Conservation (phyloP, 2,113 vertebrate species). For the Rhea americana region DNA sequence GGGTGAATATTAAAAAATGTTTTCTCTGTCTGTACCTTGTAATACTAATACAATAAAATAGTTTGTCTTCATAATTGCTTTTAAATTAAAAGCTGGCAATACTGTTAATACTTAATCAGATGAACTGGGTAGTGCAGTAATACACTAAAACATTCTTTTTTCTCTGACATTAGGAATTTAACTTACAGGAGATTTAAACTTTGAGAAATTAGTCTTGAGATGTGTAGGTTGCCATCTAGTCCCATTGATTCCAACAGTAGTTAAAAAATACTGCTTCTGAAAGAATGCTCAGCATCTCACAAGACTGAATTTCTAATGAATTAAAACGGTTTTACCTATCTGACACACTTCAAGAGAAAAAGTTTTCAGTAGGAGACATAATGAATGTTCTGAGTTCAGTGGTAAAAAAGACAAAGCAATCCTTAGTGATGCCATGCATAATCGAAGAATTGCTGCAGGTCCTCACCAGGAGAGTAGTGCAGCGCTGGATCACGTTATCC, state of each 20-base stretch:
- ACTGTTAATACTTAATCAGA: neutral
- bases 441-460: neutral
- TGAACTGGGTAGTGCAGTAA: neutral
- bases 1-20: neutral
- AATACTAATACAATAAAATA: neutral
- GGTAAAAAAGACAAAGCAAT: neutral
- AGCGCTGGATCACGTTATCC: neutral
- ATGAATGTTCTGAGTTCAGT: neutral
- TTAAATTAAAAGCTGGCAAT: neutral
- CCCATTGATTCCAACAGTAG: neutral
- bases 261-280: neutral
- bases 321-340: neutral
- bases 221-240: neutral
- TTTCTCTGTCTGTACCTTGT: neutral
- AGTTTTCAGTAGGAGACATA: neutral
- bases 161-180: neutral
- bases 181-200: neutral
- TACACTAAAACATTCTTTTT: neutral
- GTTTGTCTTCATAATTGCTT: neutral
- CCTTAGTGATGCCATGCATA: neutral
- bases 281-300: neutral
- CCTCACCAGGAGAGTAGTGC: neutral
- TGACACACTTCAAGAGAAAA: neutral
- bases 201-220: neutral
- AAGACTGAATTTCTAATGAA: neutral